Percentiles rank a stretch among this genome's conserved stretches.
These are phyloP conservation scores for Hirtodrosophila alboralis DNA, from an alignment of 2,888 invertebrate genomes.

Conservation along the genomic window DNA sequence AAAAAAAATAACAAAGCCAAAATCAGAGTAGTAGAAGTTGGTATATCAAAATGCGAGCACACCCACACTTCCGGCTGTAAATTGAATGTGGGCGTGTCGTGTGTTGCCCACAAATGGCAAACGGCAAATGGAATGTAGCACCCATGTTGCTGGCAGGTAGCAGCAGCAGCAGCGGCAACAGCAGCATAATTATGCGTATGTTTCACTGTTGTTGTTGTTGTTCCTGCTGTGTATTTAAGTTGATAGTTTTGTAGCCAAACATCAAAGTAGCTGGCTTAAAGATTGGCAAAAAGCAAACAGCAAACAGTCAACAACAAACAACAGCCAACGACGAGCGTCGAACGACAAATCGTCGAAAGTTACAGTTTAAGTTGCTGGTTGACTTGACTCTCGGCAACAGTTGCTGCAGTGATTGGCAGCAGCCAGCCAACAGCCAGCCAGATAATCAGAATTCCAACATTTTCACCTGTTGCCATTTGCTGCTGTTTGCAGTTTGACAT, in stretches of 20 bases:
- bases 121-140: constrained; percentile 53
- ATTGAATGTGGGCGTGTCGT: constrained; percentile 75
- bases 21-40: constrained; percentile 30
- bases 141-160: constrained; percentile 45
- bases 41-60: constrained; percentile 73
- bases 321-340: constrained; percentile 36
- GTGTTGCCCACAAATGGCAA: constrained; percentile 39
- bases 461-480: constrained; percentile 77
- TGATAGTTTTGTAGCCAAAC: constrained; percentile 68
- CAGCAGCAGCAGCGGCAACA: constrained; percentile 11
- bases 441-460: constrained; percentile 81
- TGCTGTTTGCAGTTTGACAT: constrained; percentile 74
- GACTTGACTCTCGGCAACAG: constrained; percentile 48
- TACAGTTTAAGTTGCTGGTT: constrained; percentile 74
- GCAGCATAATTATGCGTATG: constrained; percentile 66
- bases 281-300: constrained; percentile 30
- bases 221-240: constrained; percentile 50
- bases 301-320: constrained; percentile 42
- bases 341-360: constrained; percentile 79
- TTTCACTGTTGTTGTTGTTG: constrained; percentile 32
- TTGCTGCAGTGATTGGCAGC: constrained; percentile 46
- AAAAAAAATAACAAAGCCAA: constrained; percentile 31
- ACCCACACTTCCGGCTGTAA: constrained; percentile 83
- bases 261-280: constrained; percentile 51
- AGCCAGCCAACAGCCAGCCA: constrained; percentile 37